Percentiles rank a stretch among this genome's conserved stretches.
These are phyloP conservation scores for Cheilosia grossa DNA, from an alignment of 2,888 invertebrate species.

Conservation along the genomic window DNA sequence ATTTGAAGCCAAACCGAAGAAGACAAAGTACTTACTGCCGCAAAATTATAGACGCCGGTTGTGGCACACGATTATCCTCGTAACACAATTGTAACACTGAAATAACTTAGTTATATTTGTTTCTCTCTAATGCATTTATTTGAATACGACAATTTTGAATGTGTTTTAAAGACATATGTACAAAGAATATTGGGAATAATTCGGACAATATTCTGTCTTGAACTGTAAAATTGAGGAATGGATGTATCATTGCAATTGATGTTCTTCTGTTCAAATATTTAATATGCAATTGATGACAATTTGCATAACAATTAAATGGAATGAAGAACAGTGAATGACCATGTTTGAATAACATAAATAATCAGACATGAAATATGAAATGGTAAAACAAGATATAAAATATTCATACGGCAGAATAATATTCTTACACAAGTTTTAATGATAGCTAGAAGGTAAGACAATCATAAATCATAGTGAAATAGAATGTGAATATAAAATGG, in stretches of 20 bases:
- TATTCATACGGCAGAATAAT: neutral
- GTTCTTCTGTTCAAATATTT: neutral
- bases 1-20: too few species aligned
- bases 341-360: conserved; percentile 21
- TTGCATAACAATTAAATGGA: conserved; percentile 19
- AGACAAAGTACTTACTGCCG: too few species aligned
- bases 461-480: conserved; percentile 17
- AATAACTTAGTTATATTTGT: too few species aligned
- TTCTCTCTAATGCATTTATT: conserved; percentile 41
- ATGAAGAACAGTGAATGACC: conserved; percentile 1
- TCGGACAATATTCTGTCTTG: neutral
- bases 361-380: conserved; percentile 28
- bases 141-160: conserved; percentile 53
- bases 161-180: conserved; percentile 51
- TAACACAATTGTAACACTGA: too few species aligned
- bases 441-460: neutral
- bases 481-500: conserved; percentile 18
- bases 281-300: conserved; percentile 17
- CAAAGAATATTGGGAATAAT: conserved; percentile 54
- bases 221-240: neutral
- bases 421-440: neutral
- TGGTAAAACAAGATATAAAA: conserved; percentile 24
- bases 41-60: too few species aligned
- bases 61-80: too few species aligned
- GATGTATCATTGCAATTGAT: neutral